Evolutionary conservation across 2,797 vertebrate genomes (phyloP), one percentile per base, ranked within the genome.

Genomic region (Chaetodon trifasciatus): DNA sequence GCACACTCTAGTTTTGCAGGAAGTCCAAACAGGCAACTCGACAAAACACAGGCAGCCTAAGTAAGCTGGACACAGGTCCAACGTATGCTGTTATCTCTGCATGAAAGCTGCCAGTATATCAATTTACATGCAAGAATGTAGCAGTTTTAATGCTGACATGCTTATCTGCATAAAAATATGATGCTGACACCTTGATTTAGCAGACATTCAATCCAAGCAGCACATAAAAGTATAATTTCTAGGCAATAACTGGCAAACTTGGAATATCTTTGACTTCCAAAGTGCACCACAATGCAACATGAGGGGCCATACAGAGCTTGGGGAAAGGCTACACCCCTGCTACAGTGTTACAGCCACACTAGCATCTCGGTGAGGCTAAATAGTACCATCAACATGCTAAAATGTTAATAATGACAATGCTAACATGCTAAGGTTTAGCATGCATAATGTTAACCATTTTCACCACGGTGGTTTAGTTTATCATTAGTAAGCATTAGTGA

Each of bases 41-140:
- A 50, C 15, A 21, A 68, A 69, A 40, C 32, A 57, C 17, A 28
- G 28, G 32, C 60, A 74, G 65, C 17, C 46, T 42, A 60, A 56
- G 49, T 9, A 21, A 24, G 10, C 10, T 55, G 19, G 28, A 53
- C 57, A 52, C 12, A 7, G 7, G 42, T 49, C n/a, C 0, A 4
- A 32, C 35, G 40, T 10, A 13, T 19, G 19, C 63, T 32, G 23
- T 17, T 49, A 0, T 52, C 23, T 52, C 11, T 49, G 23, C 42
- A 53, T 50, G 17, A 35, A 24, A 50, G 19, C 8, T 3, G 8
- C 13, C 6, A 23, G 42, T 47, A 16, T 10, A 42, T 71, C 35
- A 19, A 10, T 19, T 52, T 17, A 70, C 23, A 40, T 39, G 50
- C 32, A 42, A 53, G 40, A 37, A 21, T 7, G 16, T 55, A 13